Evolutionary conservation across 1,140 invertebrate genomes (phyloP).

Genomic region (Trinorchestia longiramus): DNA sequence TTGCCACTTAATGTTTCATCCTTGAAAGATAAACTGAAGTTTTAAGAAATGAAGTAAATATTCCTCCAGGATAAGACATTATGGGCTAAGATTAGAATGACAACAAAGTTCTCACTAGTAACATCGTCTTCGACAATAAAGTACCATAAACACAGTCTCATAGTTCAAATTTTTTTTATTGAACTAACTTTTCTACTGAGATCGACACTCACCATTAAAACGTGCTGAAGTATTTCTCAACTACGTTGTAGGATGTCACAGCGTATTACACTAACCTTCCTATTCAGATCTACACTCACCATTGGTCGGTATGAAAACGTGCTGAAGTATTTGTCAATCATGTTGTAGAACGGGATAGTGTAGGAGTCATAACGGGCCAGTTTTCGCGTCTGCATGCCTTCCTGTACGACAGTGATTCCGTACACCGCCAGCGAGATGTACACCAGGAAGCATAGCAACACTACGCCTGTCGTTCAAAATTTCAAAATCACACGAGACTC

Average conservation of each 20-base stretch:
- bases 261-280: slow-evolving; percentile 79
- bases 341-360: slow-evolving; percentile 90
- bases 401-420: slow-evolving; percentile 87
- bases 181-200: no score
- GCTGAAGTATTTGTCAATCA: slow-evolving; percentile 77
- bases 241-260: slow-evolving; percentile 87
- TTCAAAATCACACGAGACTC: not conserved
- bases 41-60: no score
- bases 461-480: slow-evolving; percentile 55
- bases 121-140: no score
- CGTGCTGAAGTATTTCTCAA: slow-evolving; percentile 75
- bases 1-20: no score
- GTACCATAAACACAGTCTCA: no score
- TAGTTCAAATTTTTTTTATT: no score
- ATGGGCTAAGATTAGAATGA: no score
- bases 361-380: slow-evolving; percentile 90
- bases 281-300: not conserved
- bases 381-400: slow-evolving; percentile 88
- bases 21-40: no score
- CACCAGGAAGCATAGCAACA: slow-evolving; percentile 75
- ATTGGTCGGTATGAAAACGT: not conserved
- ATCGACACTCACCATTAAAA: not conserved
- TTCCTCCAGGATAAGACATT: no score
- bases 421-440: slow-evolving; percentile 89
- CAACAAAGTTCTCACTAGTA: no score